These are phyloP conservation scores for Pissodes strobi DNA, from an alignment of 1,140 invertebrate genomes.

Conservation along the genomic window DNA sequence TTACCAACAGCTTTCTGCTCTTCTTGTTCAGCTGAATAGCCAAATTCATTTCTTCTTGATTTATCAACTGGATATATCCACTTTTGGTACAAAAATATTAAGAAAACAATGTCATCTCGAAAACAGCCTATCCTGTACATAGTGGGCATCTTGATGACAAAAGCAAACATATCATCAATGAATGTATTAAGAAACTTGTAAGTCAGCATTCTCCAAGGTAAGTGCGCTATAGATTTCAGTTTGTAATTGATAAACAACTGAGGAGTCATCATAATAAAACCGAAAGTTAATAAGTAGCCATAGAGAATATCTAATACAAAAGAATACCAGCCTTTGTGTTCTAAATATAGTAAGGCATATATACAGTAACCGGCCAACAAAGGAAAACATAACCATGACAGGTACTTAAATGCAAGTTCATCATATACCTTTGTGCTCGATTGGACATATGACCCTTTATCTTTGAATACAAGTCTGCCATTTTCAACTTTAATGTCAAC, in stretches of 20 bases:
- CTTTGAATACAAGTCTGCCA: conserved; percentile 77
- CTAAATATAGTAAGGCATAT: conserved; percentile 95
- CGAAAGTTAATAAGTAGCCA: conserved; percentile 97
- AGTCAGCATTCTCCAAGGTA: conserved; percentile 99
- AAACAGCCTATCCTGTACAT: conserved; percentile 96
- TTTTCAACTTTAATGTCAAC: conserved; percentile 82
- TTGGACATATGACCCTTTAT: conserved; percentile 96
- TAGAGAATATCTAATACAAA: conserved; percentile 93
- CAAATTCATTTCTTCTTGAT: conserved; percentile 95
- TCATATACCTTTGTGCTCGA: conserved; percentile 96
- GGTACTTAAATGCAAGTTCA: conserved; percentile 92
- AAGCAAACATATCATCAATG: conserved; percentile 99
- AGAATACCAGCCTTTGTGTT: conserved; percentile 95
- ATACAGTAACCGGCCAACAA: conserved; percentile 89
- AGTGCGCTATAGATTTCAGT: conserved; percentile 96
- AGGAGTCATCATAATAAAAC: conserved; percentile 99
- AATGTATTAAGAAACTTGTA: conserved; percentile 99
- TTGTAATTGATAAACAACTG: conserved; percentile 99
- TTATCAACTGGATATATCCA: conserved; percentile 98
- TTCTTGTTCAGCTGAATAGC: conserved; percentile 74
- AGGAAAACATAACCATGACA: conserved; percentile 95
- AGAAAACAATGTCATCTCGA: conserved; percentile 97
- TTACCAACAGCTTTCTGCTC: conserved; percentile 20
- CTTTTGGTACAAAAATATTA: conserved; percentile 97
- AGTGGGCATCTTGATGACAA: conserved; percentile 99